phyloP scores from a whole-genome alignment of 35 echinoderm and acorn worm species.

The Ptychodera flava region DNA sequence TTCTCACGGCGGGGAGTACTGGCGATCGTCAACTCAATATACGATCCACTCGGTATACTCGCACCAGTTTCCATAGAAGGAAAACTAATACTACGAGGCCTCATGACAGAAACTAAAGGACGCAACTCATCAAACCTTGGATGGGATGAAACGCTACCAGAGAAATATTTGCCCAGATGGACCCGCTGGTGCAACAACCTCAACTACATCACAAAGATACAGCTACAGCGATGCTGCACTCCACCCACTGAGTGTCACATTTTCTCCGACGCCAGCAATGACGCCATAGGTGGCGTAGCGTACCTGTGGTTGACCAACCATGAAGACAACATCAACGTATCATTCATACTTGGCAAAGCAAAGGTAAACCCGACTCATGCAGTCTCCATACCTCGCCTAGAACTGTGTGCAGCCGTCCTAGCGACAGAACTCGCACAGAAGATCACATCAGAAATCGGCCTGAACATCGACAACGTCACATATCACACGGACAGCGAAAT shows the following conservation, averaged over 20 bases:
- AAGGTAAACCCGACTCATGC: constrained; percentile 37
- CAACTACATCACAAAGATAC: neutral
- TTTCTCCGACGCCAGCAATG: constrained; percentile 59
- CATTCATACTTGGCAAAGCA: constrained; percentile 36
- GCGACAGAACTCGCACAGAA: constrained; percentile 3
- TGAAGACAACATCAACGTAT: neutral
- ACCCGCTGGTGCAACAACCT: constrained; percentile 14
- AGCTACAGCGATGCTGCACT: neutral
- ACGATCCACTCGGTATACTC: neutral
- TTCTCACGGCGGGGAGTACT: neutral
- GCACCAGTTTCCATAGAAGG: neutral
- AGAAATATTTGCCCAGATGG: constrained; percentile 16
- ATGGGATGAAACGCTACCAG: neutral
- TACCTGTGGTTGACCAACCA: constrained; percentile 14
- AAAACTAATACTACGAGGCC: neutral
- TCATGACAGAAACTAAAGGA: neutral
- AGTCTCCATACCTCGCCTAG: constrained; percentile 45
- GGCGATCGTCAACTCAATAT: neutral
- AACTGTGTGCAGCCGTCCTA: constrained; percentile 70
- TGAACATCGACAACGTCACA: no score
- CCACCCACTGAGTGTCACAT: constrained; percentile 14
- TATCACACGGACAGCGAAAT: no score
- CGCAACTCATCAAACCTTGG: neutral
- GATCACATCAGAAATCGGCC: no score
- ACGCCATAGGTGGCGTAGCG: constrained; percentile 32